Percentiles rank a stretch among this genome's conserved stretches.
phyloP scores from a whole-genome alignment of 2,113 vertebrate species.

The Bombycilla garrulus region DNA sequence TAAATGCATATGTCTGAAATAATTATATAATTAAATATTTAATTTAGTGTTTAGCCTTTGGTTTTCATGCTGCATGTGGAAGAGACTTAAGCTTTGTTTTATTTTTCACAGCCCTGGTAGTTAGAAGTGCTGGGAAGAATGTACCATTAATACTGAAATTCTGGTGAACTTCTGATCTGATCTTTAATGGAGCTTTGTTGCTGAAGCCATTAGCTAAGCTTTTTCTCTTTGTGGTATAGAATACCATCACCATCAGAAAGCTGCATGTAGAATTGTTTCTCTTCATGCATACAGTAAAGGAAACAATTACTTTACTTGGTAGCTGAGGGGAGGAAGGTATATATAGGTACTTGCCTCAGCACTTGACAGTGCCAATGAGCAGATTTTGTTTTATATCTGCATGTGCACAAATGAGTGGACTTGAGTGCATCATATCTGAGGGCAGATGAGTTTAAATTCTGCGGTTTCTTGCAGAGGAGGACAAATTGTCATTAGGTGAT shows the following conservation, averaged over 20 bases:
- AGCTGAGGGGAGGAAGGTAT: neutral
- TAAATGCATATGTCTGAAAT: neutral
- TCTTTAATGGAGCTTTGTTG: neutral
- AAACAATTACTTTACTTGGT: neutral
- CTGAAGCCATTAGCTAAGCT: neutral
- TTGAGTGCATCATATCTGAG: neutral
- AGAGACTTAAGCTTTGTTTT: neutral
- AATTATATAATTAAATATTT: neutral
- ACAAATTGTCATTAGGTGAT: neutral
- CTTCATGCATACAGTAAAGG: neutral
- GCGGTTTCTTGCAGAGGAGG: neutral
- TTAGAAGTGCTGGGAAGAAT: neutral
- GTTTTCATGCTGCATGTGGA: neutral
- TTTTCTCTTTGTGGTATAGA: neutral
- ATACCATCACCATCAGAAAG: neutral
- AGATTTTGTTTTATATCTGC: neutral
- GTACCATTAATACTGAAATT: neutral
- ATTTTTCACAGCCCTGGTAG: neutral
- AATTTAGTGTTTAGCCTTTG: neutral
- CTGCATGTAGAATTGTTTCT: neutral
- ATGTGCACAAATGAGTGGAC: neutral
- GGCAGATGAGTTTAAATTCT: neutral
- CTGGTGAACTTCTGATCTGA: neutral
- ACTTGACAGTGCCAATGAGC: neutral
- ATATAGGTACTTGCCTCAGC: neutral